Evolutionary conservation across 64 coral and sea anemone species (phyloP).

Genomic region (Cladopsammia gracilis): DNA sequence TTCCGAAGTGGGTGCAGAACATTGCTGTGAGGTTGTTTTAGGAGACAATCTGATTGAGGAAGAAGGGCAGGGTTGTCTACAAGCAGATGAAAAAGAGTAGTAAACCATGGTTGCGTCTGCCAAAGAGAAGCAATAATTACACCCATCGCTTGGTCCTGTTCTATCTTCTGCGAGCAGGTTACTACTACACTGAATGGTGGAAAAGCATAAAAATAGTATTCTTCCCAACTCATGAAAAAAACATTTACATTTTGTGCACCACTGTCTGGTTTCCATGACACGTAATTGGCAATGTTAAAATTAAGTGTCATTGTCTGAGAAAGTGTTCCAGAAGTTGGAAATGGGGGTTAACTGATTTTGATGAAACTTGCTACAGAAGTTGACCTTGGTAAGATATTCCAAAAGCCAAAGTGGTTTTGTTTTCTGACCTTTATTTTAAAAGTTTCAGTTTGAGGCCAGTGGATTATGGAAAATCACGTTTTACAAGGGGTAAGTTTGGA

Average conservation of each 20-base stretch:
- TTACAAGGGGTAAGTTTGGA: too few species aligned
- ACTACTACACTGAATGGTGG: conserved; percentile 45
- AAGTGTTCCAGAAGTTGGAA: too few species aligned
- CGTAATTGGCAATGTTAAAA: conserved; percentile 24
- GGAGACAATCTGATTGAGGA: too few species aligned
- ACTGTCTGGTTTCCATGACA: conserved; percentile 50
- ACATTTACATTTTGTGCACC: conserved; percentile 47
- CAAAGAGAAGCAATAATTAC: conserved; percentile 34
- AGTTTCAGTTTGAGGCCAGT: too few species aligned
- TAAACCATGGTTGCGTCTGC: conserved; percentile 43
- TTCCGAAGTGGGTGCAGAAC: conserved; percentile 25
- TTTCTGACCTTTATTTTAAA: too few species aligned
- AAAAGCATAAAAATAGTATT: conserved; percentile 51
- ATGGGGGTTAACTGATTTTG: too few species aligned
- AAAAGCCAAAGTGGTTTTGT: too few species aligned
- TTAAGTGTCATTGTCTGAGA: too few species aligned
- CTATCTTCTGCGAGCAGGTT: conserved; percentile 24
- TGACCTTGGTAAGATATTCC: too few species aligned
- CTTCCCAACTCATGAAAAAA: conserved; percentile 42
- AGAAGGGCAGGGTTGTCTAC: conserved; percentile 5
- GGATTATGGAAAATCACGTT: too few species aligned
- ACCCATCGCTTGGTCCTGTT: conserved; percentile 41
- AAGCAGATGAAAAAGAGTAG: conserved; percentile 42
- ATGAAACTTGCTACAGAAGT: too few species aligned
- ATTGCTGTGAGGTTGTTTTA: conserved; percentile 49